These are phyloP conservation scores for Urocitellus parryii DNA, from an alignment of 2,113 vertebrate species.

Conservation along the genomic window DNA sequence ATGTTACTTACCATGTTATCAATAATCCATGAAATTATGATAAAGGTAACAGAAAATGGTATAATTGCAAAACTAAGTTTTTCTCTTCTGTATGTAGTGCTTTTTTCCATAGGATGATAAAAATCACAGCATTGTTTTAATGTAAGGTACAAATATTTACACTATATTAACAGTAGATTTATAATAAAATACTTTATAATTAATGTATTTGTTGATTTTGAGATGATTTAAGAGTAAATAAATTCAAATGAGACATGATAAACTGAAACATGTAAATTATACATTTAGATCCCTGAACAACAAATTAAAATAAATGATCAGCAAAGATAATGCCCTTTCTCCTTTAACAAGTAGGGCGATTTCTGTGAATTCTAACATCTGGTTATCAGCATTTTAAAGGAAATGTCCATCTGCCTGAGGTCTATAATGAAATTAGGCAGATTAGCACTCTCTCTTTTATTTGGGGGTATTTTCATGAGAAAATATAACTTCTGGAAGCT, in stretches of 20 bases:
- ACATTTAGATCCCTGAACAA: not conserved
- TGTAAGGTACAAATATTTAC: not conserved
- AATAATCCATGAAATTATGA: not conserved
- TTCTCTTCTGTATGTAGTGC: not conserved
- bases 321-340: constrained; percentile 85
- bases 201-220: not conserved
- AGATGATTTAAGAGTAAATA: constrained; percentile 10
- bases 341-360: constrained; percentile 90
- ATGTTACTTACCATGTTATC: not conserved
- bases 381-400: constrained; percentile 89
- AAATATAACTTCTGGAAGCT: constrained; percentile 76
- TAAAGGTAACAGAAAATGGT: not conserved
- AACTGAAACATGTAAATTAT: constrained; percentile 17
- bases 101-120: not conserved
- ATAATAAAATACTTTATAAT: not conserved
- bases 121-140: not conserved
- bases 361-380: constrained; percentile 95
- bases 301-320: constrained; percentile 44
- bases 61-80: not conserved
- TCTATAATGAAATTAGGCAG: constrained; percentile 86
- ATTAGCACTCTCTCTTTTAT: constrained; percentile 85
- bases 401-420: constrained; percentile 83
- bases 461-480: constrained; percentile 79
- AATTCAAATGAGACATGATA: not conserved
- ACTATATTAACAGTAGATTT: not conserved